Conservation (phyloP, 2,888 invertebrate genomes). For the Drosophila testacea region DNA sequence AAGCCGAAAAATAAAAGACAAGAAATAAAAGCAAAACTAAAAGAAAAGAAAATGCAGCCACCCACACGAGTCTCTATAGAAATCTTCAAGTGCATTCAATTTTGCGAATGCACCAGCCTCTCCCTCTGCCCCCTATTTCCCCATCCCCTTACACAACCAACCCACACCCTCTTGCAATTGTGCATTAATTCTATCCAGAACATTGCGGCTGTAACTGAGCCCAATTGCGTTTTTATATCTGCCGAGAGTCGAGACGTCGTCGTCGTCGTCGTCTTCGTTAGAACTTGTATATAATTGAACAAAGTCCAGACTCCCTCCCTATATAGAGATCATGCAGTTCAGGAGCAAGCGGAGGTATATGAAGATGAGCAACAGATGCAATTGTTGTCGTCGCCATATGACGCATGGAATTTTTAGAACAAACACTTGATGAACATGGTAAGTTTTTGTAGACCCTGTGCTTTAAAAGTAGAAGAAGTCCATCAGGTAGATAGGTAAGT, state of each 20-base stretch:
- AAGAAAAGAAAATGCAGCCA: conserved; percentile 36
- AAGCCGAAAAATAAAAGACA: conserved; percentile 42
- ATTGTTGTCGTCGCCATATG: conserved; percentile 33
- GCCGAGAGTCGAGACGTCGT: conserved; percentile 25
- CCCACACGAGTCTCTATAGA: conserved; percentile 24
- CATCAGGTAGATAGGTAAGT: too few species aligned
- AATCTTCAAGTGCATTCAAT: conserved; percentile 53
- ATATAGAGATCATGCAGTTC: conserved; percentile 6
- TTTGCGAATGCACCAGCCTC: conserved; percentile 12
- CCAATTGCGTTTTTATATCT: conserved; percentile 68
- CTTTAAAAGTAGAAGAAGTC: too few species aligned
- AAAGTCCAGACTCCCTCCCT: conserved; percentile 60
- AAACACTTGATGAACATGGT: conserved; percentile 28
- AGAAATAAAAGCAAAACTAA: conserved; percentile 2
- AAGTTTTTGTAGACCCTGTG: too few species aligned
- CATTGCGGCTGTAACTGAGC: conserved; percentile 77
- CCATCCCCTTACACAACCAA: not conserved
- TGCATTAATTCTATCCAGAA: conserved; percentile 79
- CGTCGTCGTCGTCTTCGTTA: conserved; percentile 27
- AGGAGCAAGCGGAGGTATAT: conserved; percentile 8
- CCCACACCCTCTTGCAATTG: conserved; percentile 1
- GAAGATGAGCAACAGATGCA: conserved; percentile 5
- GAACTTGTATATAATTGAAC: conserved; percentile 73
- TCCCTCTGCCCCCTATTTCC: not conserved
- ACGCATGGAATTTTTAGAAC: conserved; percentile 52